Evolutionary conservation across 1,140 invertebrate species (phyloP), one percentile per base, ranked within the genome.

Genomic region (Dendrolimus punctatus): DNA sequence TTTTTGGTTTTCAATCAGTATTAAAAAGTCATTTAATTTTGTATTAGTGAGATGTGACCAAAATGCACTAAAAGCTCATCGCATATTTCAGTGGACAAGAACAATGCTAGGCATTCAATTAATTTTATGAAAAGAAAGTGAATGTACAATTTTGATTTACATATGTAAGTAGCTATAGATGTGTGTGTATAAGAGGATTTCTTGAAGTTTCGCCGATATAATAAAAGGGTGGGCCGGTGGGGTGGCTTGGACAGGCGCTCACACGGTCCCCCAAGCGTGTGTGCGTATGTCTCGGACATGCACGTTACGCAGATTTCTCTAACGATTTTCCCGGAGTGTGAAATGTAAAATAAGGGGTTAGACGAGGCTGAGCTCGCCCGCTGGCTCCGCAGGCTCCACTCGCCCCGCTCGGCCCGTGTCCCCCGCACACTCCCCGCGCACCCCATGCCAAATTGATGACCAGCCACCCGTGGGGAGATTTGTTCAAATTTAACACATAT

Each of bases 291-390:
- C 77, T 80, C 75, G 78, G 77, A 80, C 81, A 77, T 75, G 73
- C 79, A 80, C 78, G 78, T 68, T 81, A 83, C 76, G 80, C 80
- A 83, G 82, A 83, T 85, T 85, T 85, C 82, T 80, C 82, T 85
- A 85, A 85, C 82, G 82, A 85, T 85, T 85, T 85, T 85, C 82
- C 78, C 80, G 71, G 79, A 85, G 82, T 85, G 82, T 85, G 82
- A 85, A 85, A 85, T 85, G 82, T 85, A 85, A 85, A 85, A 85
- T 85, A 85, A 83, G 82, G 81, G 82, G 82, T 83, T 83, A 83
- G 79, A 74, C 71, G 75, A 76, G 73, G 72, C 72, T 71, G 61
- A 68, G 67, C 68, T 68, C 63, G 53, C 64, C 69, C 69, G 6
- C 50, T 45, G 23, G 23, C 23, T 23, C 23, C 23, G 23, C 23